phyloP scores from a whole-genome alignment of 2,113 vertebrate species.

The Etheostoma cragini region DNA sequence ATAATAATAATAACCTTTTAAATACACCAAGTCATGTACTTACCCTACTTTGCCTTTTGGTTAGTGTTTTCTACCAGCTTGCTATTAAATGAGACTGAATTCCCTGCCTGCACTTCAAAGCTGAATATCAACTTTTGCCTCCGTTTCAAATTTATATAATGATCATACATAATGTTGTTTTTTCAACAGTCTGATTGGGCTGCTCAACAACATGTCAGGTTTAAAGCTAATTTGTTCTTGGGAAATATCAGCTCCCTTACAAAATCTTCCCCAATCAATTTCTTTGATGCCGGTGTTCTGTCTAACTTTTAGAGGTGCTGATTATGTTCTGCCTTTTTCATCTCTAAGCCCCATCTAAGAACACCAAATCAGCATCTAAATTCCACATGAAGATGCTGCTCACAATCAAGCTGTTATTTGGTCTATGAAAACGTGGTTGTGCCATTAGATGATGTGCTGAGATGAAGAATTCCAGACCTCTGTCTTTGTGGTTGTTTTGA shows the following conservation, averaged over 20 bases:
- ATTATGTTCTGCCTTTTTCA: slow-evolving; percentile 64
- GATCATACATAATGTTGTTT: slow-evolving; percentile 38
- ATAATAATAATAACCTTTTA: background rate
- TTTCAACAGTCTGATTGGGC: slow-evolving; percentile 65
- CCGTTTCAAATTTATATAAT: slow-evolving; percentile 27
- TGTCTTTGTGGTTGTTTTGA: slow-evolving; percentile 66
- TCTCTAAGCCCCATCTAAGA: slow-evolving; percentile 58
- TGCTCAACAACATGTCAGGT: slow-evolving; percentile 51
- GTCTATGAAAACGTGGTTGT: slow-evolving; percentile 74
- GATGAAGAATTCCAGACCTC: slow-evolving; percentile 60
- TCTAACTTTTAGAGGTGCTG: slow-evolving; percentile 73
- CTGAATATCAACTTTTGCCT: slow-evolving; percentile 24
- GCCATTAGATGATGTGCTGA: slow-evolving; percentile 73
- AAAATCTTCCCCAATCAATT: slow-evolving; percentile 69
- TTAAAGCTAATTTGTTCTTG: slow-evolving; percentile 50
- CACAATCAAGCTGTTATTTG: slow-evolving; percentile 81
- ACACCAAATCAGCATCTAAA: slow-evolving; percentile 71
- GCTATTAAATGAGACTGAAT: slow-evolving; percentile 4
- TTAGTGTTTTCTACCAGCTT: background rate
- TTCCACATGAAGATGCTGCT: slow-evolving; percentile 54
- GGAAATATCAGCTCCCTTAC: slow-evolving; percentile 74
- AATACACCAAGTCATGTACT: background rate
- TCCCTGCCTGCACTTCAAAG: slow-evolving; percentile 21
- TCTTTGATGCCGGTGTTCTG: slow-evolving; percentile 46
- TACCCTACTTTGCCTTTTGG: background rate